These are phyloP conservation scores for Opisthocomus hoazin DNA, from an alignment of 2,113 vertebrate species.

Conservation along the genomic window DNA sequence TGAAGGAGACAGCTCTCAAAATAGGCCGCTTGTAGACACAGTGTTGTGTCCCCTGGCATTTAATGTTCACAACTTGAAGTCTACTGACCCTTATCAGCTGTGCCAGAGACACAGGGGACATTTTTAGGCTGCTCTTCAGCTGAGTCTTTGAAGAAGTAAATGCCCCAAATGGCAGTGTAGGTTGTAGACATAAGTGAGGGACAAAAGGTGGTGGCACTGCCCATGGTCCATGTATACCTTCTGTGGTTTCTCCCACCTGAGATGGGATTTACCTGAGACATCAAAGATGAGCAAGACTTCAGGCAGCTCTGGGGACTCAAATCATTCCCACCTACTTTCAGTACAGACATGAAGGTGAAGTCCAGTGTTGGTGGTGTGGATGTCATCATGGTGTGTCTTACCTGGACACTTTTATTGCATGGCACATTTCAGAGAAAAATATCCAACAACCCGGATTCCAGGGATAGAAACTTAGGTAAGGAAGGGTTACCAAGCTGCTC, in stretches of 20 bases:
- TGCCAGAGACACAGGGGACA: not conserved
- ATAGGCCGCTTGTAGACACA: not conserved
- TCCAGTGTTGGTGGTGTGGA: not conserved
- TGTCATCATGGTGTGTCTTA: not conserved
- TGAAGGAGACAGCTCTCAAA: not conserved
- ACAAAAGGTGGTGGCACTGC: not conserved
- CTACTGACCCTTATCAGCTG: not conserved
- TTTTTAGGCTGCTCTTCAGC: not conserved
- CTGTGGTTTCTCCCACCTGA: not conserved
- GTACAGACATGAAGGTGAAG: not conserved
- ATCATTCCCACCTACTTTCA: not conserved
- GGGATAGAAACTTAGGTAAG: not conserved
- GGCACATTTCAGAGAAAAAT: not conserved
- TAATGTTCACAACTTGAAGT: not conserved
- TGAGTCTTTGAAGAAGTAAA: not conserved
- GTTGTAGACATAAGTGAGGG: not conserved
- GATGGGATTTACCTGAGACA: not conserved
- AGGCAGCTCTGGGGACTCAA: not conserved
- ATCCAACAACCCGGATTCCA: not conserved
- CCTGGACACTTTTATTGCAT: not conserved
- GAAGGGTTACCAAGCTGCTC: not conserved
- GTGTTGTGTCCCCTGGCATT: not conserved
- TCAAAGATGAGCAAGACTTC: not conserved
- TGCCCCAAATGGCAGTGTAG: not conserved
- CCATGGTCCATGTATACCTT: not conserved